Percentiles rank a stretch among this genome's conserved stretches.
These are phyloP conservation scores for Heliconius eleuchia DNA, from an alignment of 1,140 invertebrate species.

Conservation along the genomic window DNA sequence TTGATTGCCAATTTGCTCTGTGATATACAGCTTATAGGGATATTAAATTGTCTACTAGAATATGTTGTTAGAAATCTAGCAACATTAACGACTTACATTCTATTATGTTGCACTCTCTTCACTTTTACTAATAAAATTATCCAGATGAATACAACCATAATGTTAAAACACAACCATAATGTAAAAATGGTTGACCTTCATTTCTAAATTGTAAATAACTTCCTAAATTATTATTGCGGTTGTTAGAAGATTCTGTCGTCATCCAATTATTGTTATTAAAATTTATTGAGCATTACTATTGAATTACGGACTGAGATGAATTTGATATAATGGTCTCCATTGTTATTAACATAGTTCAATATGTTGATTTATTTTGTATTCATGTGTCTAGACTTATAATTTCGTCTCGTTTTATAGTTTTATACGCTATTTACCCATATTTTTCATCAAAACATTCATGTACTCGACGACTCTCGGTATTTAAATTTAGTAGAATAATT, in stretches of 20 bases:
- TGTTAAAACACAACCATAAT: not conserved
- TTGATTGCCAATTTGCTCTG: constrained; percentile 70
- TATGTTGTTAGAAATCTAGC: constrained; percentile 14
- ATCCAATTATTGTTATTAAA: constrained; percentile 69
- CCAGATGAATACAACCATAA: not conserved
- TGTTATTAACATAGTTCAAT: constrained; percentile 61
- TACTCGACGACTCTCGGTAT: too few species aligned
- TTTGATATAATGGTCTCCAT: constrained; percentile 46
- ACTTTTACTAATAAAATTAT: not conserved
- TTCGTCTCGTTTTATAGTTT: not conserved
- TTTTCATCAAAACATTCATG: too few species aligned
- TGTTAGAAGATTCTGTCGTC: constrained; percentile 57
- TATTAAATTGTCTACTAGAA: constrained; percentile 51
- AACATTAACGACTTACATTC: constrained; percentile 6
- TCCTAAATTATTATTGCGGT: constrained; percentile 48
- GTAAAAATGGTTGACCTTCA: not conserved
- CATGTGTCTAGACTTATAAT: not conserved
- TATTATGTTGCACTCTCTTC: not conserved
- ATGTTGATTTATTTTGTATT: constrained; percentile 59
- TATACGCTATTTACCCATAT: not conserved
- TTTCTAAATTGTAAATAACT: constrained; percentile 21
- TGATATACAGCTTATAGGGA: constrained; percentile 59
- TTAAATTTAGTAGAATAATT: too few species aligned
- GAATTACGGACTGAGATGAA: constrained; percentile 57
- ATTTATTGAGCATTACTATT: constrained; percentile 66